A percentile compares a stretch with the other conserved stretches of the same genome.
These are phyloP conservation scores for Drosophila koepferae DNA, from an alignment of 2,888 invertebrate genomes.

Conservation along the genomic window DNA sequence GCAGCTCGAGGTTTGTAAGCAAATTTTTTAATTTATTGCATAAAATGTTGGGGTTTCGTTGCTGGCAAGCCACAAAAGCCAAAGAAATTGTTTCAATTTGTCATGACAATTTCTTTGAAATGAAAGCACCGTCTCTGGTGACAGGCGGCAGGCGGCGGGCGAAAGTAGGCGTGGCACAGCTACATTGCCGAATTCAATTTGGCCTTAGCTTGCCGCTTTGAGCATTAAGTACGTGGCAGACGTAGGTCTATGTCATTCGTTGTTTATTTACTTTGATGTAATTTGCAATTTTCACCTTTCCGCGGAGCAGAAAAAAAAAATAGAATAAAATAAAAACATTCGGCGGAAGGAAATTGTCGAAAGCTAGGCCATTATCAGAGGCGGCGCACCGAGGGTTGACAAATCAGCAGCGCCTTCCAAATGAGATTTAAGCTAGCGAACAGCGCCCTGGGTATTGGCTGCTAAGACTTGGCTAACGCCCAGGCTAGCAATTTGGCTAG, in stretches of 20 bases:
- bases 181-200: conserved; percentile 78
- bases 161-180: conserved; percentile 15
- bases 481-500: conserved; percentile 62
- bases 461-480: conserved; percentile 59
- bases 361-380: conserved; percentile 65
- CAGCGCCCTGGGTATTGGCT: conserved; percentile 25
- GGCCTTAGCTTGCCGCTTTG: conserved; percentile 61
- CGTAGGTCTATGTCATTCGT: conserved; percentile 60
- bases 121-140: conserved; percentile 35
- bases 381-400: conserved; percentile 58
- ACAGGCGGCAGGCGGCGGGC: background rate
- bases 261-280: conserved; percentile 77
- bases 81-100: conserved; percentile 81
- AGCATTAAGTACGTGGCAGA: conserved; percentile 31
- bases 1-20: conserved; percentile 52
- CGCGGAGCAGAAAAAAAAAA: conserved; percentile 19
- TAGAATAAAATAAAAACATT: conserved; percentile 1
- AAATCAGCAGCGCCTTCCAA: conserved; percentile 70
- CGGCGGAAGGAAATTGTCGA: conserved; percentile 72
- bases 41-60: conserved; percentile 66
- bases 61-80: conserved; percentile 71
- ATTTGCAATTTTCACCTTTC: conserved; percentile 81
- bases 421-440: conserved; percentile 55
- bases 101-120: conserved; percentile 78
- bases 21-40: conserved; percentile 79